Percentiles rank a stretch among this genome's conserved stretches.
These are phyloP conservation scores for Sorex fumeus DNA, from an alignment of 2,113 vertebrate species.

Conservation along the genomic window DNA sequence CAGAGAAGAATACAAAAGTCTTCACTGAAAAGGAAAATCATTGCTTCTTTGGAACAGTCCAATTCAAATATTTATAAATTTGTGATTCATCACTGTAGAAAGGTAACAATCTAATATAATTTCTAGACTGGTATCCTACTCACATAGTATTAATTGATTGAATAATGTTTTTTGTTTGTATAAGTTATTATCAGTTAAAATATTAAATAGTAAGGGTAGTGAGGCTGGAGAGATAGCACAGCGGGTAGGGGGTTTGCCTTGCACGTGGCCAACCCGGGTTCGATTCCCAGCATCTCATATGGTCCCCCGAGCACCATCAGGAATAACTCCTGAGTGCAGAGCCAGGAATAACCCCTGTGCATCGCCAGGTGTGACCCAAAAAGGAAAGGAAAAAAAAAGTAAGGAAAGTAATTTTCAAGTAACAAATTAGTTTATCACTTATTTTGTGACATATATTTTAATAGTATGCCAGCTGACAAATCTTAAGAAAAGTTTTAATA, in stretches of 20 bases:
- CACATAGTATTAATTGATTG: not conserved
- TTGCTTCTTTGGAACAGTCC: slow-evolving; percentile 25
- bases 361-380: too few species aligned
- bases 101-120: slow-evolving; percentile 2
- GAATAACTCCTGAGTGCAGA: too few species aligned
- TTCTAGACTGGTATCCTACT: not conserved
- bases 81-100: slow-evolving; percentile 43
- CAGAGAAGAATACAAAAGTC: slow-evolving; percentile 43
- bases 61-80: slow-evolving; percentile 70
- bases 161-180: not conserved
- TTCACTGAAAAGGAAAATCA: slow-evolving; percentile 52
- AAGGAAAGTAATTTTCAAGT: too few species aligned
- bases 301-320: too few species aligned
- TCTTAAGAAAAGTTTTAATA: not conserved
- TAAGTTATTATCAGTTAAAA: slow-evolving; percentile 34
- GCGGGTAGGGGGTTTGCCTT: too few species aligned
- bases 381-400: too few species aligned
- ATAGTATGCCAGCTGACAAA: not conserved
- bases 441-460: not conserved
- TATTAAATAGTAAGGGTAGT: slow-evolving; percentile 44
- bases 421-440: not conserved
- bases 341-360: too few species aligned
- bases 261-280: too few species aligned
- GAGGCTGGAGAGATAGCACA: too few species aligned
- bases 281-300: too few species aligned